phyloP scores from a whole-genome alignment of 2,113 vertebrate species.

The Tragelaphus scriptus region DNA sequence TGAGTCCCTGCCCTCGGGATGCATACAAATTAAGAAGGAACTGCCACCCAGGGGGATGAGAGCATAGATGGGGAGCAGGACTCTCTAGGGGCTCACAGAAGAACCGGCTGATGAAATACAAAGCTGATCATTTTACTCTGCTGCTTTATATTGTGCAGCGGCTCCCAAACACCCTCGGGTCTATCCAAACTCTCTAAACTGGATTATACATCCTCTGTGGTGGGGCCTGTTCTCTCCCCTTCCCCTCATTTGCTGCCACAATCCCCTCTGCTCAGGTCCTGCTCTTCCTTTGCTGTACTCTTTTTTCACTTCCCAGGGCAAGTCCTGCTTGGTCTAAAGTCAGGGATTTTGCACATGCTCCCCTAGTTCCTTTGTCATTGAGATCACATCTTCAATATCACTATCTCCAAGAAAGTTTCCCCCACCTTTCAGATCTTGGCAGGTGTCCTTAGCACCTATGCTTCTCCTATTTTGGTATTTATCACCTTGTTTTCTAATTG shows the following conservation, averaged over 20 bases:
- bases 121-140: not conserved
- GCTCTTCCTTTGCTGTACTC: not conserved
- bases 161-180: not conserved
- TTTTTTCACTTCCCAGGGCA: not conserved
- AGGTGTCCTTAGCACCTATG: not conserved
- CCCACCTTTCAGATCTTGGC: not conserved
- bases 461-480: not conserved
- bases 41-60: not conserved
- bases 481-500: not conserved
- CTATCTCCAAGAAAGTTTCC: not conserved
- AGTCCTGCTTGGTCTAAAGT: not conserved
- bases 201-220: not conserved
- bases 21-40: too few species aligned
- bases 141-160: not conserved
- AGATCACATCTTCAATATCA: not conserved
- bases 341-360: not conserved
- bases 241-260: not conserved
- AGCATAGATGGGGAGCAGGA: not conserved
- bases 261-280: not conserved
- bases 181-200: not conserved
- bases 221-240: too few species aligned
- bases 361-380: not conserved
- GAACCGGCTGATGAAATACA: not conserved
- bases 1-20: fast-evolving
- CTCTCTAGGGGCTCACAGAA: not conserved